These are phyloP conservation scores for Podarcis siculus DNA, from an alignment of 2,797 vertebrate genomes.

Conservation along the genomic window DNA sequence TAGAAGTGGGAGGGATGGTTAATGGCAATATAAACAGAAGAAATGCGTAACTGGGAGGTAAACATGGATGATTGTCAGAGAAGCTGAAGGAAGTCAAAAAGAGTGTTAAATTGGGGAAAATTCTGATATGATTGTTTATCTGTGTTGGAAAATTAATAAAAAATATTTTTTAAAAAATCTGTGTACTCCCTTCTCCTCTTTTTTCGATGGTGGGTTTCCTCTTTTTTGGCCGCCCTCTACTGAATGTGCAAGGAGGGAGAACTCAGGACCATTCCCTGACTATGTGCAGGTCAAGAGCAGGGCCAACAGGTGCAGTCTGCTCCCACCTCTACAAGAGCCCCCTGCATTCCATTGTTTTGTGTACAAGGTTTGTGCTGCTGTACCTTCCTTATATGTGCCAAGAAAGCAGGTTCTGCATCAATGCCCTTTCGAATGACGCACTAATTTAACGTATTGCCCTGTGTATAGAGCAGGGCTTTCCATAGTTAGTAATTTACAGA, in stretches of 20 bases:
- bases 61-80: too few relatives aligned
- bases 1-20: too few relatives aligned
- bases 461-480: conserved; percentile 29
- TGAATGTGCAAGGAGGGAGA: not conserved
- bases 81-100: too few relatives aligned
- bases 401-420: conserved; percentile 41
- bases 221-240: too few relatives aligned
- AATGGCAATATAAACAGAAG: too few relatives aligned
- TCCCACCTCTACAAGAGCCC: not conserved
- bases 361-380: conserved; percentile 34
- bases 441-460: conserved; percentile 45
- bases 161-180: too few relatives aligned
- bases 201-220: too few relatives aligned
- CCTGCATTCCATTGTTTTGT: not conserved
- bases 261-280: not conserved
- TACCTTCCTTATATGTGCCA: conserved; percentile 30
- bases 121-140: too few relatives aligned
- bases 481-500: conserved; percentile 47
- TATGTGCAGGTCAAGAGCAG: not conserved
- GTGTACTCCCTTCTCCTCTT: too few relatives aligned
- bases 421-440: conserved; percentile 8
- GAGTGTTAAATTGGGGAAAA: too few relatives aligned
- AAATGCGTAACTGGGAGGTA: too few relatives aligned
- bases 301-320: not conserved
- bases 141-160: too few relatives aligned